phyloP scores from a whole-genome alignment of 2,797 vertebrate genomes.

The Clarias laeviceps region DNA sequence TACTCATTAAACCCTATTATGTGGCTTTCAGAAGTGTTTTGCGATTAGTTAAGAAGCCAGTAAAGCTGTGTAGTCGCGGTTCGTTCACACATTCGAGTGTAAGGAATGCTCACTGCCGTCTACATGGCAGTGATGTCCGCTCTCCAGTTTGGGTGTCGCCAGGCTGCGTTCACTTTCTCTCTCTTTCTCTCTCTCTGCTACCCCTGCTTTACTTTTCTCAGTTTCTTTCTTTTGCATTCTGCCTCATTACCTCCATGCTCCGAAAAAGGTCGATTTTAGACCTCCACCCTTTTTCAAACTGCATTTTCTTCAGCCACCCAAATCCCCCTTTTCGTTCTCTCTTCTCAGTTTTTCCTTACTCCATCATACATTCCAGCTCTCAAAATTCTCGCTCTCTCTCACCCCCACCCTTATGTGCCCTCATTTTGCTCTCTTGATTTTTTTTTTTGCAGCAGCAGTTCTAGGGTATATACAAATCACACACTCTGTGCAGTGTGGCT shows the following conservation, averaged over 20 bases:
- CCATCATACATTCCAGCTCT: constrained; percentile 37
- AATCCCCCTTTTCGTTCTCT: constrained; percentile 38
- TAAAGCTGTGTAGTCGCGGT: constrained; percentile 5
- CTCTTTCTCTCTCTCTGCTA: not conserved
- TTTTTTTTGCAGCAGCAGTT: constrained; percentile 34
- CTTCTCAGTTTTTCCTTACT: constrained; percentile 32
- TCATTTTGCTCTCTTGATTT: constrained; percentile 36
- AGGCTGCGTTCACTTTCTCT: not conserved
- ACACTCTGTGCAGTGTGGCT: not conserved
- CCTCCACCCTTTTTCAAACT: constrained; percentile 67
- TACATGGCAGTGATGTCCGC: not conserved
- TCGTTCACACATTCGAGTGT: not conserved
- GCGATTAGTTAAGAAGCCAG: constrained; percentile 13
- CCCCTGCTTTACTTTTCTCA: constrained; percentile 33
- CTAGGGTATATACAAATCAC: constrained; percentile 12
- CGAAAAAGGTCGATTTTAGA: constrained; percentile 71
- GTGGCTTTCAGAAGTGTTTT: constrained; percentile 9
- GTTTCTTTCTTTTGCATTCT: constrained; percentile 70
- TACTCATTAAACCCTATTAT: constrained; percentile 24
- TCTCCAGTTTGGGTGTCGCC: not conserved
- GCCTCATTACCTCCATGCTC: constrained; percentile 77
- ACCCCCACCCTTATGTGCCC: constrained; percentile 22
- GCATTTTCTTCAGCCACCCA: constrained; percentile 55
- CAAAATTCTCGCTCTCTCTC: not conserved
- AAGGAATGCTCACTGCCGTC: not conserved